Conservation (phyloP, 2,113 vertebrate genomes). For the Antigone vipio region DNA sequence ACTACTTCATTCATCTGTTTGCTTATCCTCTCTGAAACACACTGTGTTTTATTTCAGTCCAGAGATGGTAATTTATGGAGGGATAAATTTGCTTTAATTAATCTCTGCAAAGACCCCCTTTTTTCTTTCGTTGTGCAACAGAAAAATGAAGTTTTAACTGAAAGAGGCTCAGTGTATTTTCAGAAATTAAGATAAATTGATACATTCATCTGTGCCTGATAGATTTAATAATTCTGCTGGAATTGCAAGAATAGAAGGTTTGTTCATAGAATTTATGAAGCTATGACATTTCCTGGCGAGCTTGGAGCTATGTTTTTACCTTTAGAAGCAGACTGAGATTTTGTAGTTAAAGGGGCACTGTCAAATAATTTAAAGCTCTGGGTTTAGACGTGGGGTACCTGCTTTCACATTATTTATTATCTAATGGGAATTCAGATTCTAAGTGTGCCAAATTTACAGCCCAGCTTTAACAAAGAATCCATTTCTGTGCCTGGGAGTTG, state of each 20-base stretch:
- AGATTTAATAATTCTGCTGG: conserved; percentile 67
- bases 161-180: conserved; percentile 63
- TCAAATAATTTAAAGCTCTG: conserved; percentile 24
- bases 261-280: conserved; percentile 51
- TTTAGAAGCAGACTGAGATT: conserved; percentile 30
- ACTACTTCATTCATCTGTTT: conserved; percentile 37
- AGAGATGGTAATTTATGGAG: conserved; percentile 32
- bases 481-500: not conserved
- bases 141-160: conserved; percentile 55
- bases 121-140: conserved; percentile 42
- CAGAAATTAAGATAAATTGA: conserved; percentile 75
- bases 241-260: conserved; percentile 60
- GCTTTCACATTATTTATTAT: conserved; percentile 10
- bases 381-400: not conserved
- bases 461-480: not conserved
- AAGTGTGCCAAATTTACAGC: not conserved
- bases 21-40: conserved; percentile 18
- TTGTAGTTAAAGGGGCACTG: conserved; percentile 4
- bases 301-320: not conserved
- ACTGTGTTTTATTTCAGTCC: conserved; percentile 35
- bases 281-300: conserved; percentile 35
- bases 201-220: conserved; percentile 59
- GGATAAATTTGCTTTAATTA: conserved; percentile 62
- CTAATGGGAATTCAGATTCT: not conserved
- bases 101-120: conserved; percentile 46